These are phyloP conservation scores for Rhinatrema bivittatum DNA, from an alignment of 2,797 vertebrate species.

Conservation along the genomic window DNA sequence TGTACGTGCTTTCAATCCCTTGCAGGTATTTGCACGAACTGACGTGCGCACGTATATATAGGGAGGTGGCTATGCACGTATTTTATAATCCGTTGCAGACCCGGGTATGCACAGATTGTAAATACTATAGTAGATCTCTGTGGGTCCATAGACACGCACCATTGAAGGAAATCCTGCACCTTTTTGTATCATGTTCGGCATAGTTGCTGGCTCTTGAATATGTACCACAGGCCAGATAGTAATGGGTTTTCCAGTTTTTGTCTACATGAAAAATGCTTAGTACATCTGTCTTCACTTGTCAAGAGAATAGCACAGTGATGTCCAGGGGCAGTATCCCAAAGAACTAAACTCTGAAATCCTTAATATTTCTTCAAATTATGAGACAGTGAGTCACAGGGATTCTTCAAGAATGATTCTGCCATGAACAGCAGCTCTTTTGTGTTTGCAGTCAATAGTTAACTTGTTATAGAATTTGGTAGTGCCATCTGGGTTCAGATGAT, in stretches of 20 bases:
- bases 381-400: constrained; percentile 69
- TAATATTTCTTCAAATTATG: constrained; percentile 67
- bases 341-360: constrained; percentile 53
- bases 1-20: too few species aligned
- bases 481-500: constrained; percentile 9
- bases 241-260: too few species aligned
- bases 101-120: too few species aligned
- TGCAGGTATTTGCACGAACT: too few species aligned
- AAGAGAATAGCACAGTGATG: constrained; percentile 17
- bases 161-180: constrained; percentile 48
- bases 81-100: too few species aligned
- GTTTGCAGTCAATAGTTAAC: constrained; percentile 47
- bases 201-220: constrained; percentile 30
- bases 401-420: constrained; percentile 54
- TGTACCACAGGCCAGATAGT: constrained; percentile 26
- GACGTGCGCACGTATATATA: too few species aligned
- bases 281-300: too few species aligned
- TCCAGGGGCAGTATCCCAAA: constrained; percentile 33
- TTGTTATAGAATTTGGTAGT: constrained; percentile 1
- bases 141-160: too few species aligned
- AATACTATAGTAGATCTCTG: too few species aligned
- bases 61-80: too few species aligned
- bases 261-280: too few species aligned
- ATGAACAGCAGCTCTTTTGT: constrained; percentile 63
- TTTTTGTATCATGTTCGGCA: constrained; percentile 41